Conservation (phyloP, 2,888 invertebrate genomes). For the Dioctria rufipes region DNA sequence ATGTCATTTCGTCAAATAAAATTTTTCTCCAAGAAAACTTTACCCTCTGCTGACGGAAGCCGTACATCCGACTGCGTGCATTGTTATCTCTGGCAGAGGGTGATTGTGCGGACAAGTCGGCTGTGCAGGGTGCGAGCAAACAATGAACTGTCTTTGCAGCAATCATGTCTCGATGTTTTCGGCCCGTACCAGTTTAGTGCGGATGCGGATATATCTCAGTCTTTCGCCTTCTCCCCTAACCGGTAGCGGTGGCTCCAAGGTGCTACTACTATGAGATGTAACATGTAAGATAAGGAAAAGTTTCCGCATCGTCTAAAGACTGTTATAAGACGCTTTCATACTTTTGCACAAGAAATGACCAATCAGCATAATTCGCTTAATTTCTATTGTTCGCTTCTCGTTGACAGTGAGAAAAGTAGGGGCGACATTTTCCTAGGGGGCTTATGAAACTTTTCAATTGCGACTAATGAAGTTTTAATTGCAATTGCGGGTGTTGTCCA, state of each 20-base stretch:
- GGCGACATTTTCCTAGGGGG: slow-evolving; percentile 2
- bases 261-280: background rate
- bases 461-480: slow-evolving; percentile 57
- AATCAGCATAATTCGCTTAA: slow-evolving; percentile 53
- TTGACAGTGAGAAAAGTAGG: slow-evolving; percentile 11
- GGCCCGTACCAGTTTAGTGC: slow-evolving; percentile 19
- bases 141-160: slow-evolving; percentile 39
- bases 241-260: background rate
- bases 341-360: slow-evolving; percentile 52
- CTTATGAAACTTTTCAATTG: slow-evolving; percentile 56
- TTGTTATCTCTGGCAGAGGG: slow-evolving; percentile 28
- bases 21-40: slow-evolving; percentile 57
- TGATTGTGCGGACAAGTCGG: slow-evolving; percentile 16
- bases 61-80: slow-evolving; percentile 33
- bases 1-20: slow-evolving; percentile 60
- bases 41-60: slow-evolving; percentile 32
- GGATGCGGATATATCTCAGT: background rate
- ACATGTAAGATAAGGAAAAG: slow-evolving; percentile 41
- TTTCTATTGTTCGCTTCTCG: slow-evolving; percentile 43
- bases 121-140: slow-evolving; percentile 33
- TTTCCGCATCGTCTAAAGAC: slow-evolving; percentile 26
- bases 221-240: background rate
- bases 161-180: slow-evolving; percentile 42
- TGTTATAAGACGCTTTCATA: slow-evolving; percentile 37
- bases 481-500: slow-evolving; percentile 42